These are phyloP conservation scores for Neuroscelio doddi DNA, from an alignment of 2,888 invertebrate species.

Conservation along the genomic window DNA sequence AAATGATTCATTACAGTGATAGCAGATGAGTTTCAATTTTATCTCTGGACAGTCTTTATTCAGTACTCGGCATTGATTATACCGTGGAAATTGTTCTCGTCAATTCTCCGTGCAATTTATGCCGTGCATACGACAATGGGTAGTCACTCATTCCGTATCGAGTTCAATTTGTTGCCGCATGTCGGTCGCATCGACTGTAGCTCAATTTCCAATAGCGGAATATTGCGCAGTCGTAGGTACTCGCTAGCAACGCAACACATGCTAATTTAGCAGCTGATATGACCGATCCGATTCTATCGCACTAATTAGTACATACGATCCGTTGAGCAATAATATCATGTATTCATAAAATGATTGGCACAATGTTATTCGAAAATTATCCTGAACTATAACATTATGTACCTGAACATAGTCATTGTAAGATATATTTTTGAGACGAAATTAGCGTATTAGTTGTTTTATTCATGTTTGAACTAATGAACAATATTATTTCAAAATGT, in stretches of 20 bases:
- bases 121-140: constrained; percentile 41
- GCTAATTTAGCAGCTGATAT: constrained; percentile 41
- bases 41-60: neutral
- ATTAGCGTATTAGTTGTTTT: no score
- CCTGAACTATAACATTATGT: neutral
- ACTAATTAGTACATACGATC: constrained; percentile 43
- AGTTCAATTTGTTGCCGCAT: constrained; percentile 44
- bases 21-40: neutral
- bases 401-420: neutral
- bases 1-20: neutral
- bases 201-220: constrained; percentile 33
- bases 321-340: constrained; percentile 17
- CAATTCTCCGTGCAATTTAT: constrained; percentile 41
- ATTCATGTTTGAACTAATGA: no score
- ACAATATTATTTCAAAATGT: no score
- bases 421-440: neutral
- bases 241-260: constrained; percentile 9
- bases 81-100: constrained; percentile 38
- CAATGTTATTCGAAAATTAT: no score
- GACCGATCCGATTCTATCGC: constrained; percentile 39
- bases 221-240: constrained; percentile 23
- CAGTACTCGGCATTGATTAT: constrained; percentile 28
- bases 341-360: constrained; percentile 16
- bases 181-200: constrained; percentile 40
- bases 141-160: constrained; percentile 47